Evolutionary conservation across 2,113 vertebrate species (phyloP).

Genomic region (Stomatorhinus ivindoensis): DNA sequence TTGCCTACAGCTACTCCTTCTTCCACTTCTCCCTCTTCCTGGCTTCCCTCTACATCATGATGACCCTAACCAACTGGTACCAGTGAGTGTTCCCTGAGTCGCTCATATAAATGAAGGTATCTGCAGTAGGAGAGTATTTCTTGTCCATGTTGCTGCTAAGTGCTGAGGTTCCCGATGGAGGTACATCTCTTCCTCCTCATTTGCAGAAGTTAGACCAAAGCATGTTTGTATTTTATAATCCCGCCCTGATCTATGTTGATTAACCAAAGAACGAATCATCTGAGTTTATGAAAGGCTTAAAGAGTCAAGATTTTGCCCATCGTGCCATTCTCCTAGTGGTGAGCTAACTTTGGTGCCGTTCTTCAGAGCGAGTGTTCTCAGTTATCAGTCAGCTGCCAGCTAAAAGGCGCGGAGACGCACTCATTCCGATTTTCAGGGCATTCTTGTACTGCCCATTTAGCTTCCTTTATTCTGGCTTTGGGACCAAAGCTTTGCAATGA

Average conservation of each 20-base stretch:
- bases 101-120: not conserved
- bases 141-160: not conserved
- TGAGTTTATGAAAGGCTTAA: not conserved
- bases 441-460: not conserved
- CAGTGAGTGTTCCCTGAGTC: slow-evolving; percentile 54
- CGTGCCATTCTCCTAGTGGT: not conserved
- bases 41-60: slow-evolving; percentile 90
- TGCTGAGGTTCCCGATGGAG: not conserved
- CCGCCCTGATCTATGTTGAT: not conserved
- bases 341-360: not conserved
- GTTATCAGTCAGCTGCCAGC: not conserved
- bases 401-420: not conserved
- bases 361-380: not conserved
- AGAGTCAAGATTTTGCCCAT: not conserved
- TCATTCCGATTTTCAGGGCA: not conserved
- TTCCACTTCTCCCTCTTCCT: slow-evolving; percentile 84
- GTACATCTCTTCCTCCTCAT: not conserved
- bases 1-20: slow-evolving; percentile 86
- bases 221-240: not conserved
- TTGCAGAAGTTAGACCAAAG: not conserved
- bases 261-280: not conserved
- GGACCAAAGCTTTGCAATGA: not conserved
- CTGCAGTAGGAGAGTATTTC: not conserved
- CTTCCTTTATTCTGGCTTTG: not conserved
- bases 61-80: slow-evolving; percentile 96